phyloP scores from a whole-genome alignment of 1,140 invertebrate genomes.

The Lepidurus packardi region DNA sequence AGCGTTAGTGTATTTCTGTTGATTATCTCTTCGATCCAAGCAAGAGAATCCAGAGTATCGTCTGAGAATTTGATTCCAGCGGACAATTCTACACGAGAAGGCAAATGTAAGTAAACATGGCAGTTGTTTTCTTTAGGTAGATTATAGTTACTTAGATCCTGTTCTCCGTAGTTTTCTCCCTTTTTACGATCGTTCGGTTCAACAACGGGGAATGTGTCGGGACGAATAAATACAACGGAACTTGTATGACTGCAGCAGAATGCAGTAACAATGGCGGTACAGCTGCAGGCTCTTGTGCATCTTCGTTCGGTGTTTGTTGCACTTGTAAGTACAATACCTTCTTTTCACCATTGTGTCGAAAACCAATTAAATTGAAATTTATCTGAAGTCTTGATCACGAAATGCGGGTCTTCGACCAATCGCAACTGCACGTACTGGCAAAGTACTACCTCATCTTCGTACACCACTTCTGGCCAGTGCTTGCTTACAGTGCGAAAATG shows the following conservation, averaged over 20 bases:
- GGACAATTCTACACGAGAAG: background rate
- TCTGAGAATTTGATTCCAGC: background rate
- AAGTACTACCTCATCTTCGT: constrained; percentile 18
- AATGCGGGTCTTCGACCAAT: constrained; percentile 26
- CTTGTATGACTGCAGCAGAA: constrained; percentile 41
- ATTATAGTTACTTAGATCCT: background rate
- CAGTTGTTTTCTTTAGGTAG: no score
- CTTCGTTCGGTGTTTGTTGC: constrained; percentile 67
- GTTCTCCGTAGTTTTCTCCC: constrained; percentile 25
- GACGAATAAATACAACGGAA: constrained; percentile 37
- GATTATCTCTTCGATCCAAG: background rate
- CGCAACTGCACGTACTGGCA: constrained; percentile 34
- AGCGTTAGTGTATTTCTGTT: background rate
- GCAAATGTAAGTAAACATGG: background rate
- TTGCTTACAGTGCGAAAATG: constrained; percentile 24
- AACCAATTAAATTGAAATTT: background rate
- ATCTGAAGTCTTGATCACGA: constrained; percentile 23
- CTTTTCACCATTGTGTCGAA: background rate
- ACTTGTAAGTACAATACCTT: constrained; percentile 53
- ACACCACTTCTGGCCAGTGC: constrained; percentile 24
- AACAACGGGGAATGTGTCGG: constrained; percentile 27
- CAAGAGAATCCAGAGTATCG: background rate
- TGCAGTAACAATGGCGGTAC: constrained; percentile 39
- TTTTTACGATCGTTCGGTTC: constrained; percentile 32
- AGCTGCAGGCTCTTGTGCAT: constrained; percentile 41